Conservation (phyloP, 2,797 vertebrate genomes). For the Cossypha dichroa region DNA sequence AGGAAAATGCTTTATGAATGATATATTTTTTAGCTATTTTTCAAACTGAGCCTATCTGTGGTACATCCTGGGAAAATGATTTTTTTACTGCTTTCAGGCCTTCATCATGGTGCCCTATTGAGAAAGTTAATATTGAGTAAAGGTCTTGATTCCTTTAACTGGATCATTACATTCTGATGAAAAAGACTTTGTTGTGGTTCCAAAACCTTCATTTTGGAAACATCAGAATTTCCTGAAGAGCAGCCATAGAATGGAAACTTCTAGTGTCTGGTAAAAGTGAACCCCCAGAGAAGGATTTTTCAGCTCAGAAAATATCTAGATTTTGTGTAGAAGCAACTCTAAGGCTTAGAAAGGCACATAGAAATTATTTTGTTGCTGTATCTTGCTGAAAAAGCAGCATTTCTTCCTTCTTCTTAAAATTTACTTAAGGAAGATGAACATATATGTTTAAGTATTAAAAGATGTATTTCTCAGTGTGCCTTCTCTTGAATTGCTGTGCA, state of each 20-base stretch:
- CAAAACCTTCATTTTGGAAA: neutral
- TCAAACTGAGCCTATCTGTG: neutral
- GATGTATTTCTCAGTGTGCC: slow-evolving; percentile 9
- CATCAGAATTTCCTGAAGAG: neutral
- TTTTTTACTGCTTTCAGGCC: neutral
- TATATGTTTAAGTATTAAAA: slow-evolving; percentile 10
- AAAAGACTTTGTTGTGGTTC: slow-evolving; percentile 1
- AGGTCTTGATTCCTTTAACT: slow-evolving; percentile 20
- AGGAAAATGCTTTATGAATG: neutral
- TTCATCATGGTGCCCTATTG: neutral
- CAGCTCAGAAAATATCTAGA: slow-evolving; percentile 32
- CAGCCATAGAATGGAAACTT: neutral
- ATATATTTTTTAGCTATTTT: neutral
- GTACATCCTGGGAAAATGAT: neutral
- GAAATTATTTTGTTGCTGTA: slow-evolving; percentile 46
- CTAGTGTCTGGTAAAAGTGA: neutral
- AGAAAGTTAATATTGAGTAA: slow-evolving; percentile 12
- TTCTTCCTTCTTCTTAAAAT: slow-evolving; percentile 31
- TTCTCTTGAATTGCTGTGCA: slow-evolving; percentile 45
- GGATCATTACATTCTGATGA: slow-evolving; percentile 18
- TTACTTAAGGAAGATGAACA: neutral
- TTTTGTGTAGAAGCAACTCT: neutral
- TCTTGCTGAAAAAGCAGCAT: slow-evolving; percentile 44
- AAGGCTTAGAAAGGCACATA: slow-evolving; percentile 25
- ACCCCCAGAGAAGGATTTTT: neutral